Conservation (phyloP, 1,140 invertebrate genomes). For the Globodera ellingtonae region DNA sequence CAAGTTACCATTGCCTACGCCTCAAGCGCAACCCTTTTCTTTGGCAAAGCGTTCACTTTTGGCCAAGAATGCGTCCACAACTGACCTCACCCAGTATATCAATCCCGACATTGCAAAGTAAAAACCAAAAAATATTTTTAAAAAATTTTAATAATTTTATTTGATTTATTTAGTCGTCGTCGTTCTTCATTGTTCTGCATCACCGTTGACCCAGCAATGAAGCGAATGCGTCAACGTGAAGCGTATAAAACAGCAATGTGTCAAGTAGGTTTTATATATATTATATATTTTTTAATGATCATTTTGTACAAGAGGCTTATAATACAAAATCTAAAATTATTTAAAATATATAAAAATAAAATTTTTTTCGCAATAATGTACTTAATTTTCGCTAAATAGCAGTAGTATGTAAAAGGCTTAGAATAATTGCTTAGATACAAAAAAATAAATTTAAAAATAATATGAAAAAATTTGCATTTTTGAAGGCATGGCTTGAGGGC, state of each 20-base stretch:
- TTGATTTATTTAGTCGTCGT: constrained; percentile 3
- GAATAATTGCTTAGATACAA: no score
- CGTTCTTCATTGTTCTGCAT: constrained; percentile 1
- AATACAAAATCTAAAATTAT: no score
- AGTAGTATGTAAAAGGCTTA: no score
- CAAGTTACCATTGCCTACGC: background rate
- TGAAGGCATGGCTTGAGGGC: constrained; percentile 50
- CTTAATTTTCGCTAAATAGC: no score
- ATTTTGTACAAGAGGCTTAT: no score
- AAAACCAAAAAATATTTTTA: background rate
- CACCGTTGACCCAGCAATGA: constrained; percentile 12
- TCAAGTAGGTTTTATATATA: constrained; percentile 22
- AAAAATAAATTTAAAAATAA: no score
- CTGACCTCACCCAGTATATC: constrained; percentile 22
- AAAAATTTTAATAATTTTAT: background rate
- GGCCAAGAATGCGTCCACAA: constrained; percentile 3
- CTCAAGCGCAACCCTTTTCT: background rate
- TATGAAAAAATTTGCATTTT: no score
- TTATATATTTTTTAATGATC: no score
- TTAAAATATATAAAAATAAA: no score
- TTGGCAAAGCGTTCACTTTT: background rate
- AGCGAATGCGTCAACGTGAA: constrained; percentile 28
- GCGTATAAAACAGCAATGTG: constrained; percentile 62
- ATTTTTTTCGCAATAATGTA: no score
- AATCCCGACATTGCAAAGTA: constrained; percentile 12